These are phyloP conservation scores for Horisme vitalbata DNA, from an alignment of 2,888 invertebrate genomes.

Conservation along the genomic window DNA sequence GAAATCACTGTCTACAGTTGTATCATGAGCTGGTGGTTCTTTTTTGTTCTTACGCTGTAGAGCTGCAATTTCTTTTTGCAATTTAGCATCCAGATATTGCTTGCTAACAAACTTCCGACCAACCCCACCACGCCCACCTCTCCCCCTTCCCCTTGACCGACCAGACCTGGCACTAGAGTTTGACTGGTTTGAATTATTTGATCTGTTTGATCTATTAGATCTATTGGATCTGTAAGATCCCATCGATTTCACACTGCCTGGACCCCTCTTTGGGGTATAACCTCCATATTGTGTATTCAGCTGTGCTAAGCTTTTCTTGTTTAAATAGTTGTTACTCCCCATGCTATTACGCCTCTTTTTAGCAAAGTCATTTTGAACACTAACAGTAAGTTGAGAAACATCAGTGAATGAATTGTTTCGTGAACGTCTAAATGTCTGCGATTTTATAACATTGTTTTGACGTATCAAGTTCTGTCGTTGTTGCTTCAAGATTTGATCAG, in stretches of 20 bases:
- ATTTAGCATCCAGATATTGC: slow-evolving; percentile 64
- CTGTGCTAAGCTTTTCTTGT: slow-evolving; percentile 66
- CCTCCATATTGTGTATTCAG: slow-evolving; percentile 65
- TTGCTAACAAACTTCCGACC: slow-evolving; percentile 68
- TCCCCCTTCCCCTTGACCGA: slow-evolving; percentile 59
- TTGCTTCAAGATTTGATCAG: slow-evolving; percentile 72
- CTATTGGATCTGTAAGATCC: slow-evolving; percentile 67
- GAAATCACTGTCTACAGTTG: slow-evolving; percentile 52
- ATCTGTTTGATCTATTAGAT: slow-evolving; percentile 58
- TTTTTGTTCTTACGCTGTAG: slow-evolving; percentile 62
- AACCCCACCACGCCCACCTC: slow-evolving; percentile 56
- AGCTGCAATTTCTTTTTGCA: slow-evolving; percentile 74
- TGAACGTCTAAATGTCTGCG: slow-evolving; percentile 75
- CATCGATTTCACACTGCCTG: slow-evolving; percentile 71
- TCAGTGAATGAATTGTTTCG: slow-evolving; percentile 69
- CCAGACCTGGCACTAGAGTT: slow-evolving; percentile 57
- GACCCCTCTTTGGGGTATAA: slow-evolving; percentile 60
- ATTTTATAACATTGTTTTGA: slow-evolving; percentile 63
- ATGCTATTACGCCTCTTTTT: slow-evolving; percentile 70
- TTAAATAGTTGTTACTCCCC: slow-evolving; percentile 66
- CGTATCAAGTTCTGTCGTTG: slow-evolving; percentile 55
- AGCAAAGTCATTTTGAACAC: slow-evolving; percentile 72
- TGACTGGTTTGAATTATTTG: slow-evolving; percentile 56
- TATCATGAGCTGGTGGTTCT: slow-evolving; percentile 40
- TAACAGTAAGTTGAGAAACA: slow-evolving; percentile 69